Evolutionary conservation across 1,140 invertebrate species (phyloP).

Genomic region (Drosophila punjabiensis): DNA sequence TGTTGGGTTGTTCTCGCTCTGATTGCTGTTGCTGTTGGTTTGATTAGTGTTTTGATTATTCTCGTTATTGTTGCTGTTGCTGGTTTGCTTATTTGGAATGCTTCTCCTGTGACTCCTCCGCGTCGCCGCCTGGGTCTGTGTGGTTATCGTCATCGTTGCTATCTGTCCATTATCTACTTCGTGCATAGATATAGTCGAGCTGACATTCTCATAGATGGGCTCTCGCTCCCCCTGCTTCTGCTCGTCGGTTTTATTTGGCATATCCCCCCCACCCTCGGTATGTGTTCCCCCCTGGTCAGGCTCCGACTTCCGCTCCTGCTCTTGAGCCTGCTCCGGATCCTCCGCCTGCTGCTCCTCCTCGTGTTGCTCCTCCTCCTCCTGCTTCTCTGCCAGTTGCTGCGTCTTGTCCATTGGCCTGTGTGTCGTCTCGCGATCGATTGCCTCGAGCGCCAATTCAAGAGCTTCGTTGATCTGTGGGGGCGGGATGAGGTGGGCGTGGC

Average conservation of each 20-base stretch:
- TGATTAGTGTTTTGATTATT: conserved; percentile 71
- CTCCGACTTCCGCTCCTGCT: background rate
- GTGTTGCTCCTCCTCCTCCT: conserved; percentile 16
- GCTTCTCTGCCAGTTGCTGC: conserved; percentile 29
- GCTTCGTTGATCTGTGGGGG: conserved; percentile 87
- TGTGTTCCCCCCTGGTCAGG: conserved; percentile 22
- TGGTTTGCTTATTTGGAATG: conserved; percentile 75
- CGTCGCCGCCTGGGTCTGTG: conserved; percentile 36
- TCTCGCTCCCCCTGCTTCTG: conserved; percentile 66
- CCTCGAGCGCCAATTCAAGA: conserved; percentile 87
- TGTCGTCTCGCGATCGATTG: conserved; percentile 86
- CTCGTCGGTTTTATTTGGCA: conserved; percentile 79
- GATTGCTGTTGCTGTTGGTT: conserved; percentile 55
- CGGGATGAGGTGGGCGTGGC: conserved; percentile 39
- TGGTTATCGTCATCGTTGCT: conserved; percentile 62
- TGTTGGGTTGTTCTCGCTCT: conserved; percentile 43
- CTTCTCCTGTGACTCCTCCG: conserved; percentile 61
- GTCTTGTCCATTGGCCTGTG: conserved; percentile 47
- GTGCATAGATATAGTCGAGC: conserved; percentile 75
- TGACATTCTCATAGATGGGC: conserved; percentile 84
- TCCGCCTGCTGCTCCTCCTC: conserved; percentile 22
- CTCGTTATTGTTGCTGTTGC: conserved; percentile 74
- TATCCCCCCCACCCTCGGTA: conserved; percentile 37
- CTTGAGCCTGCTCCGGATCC: conserved; percentile 4
- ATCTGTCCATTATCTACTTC: conserved; percentile 75